Percentiles rank a stretch among this genome's conserved stretches.
phyloP scores from a whole-genome alignment of 2,797 vertebrate species.

The Denticeps clupeoides region DNA sequence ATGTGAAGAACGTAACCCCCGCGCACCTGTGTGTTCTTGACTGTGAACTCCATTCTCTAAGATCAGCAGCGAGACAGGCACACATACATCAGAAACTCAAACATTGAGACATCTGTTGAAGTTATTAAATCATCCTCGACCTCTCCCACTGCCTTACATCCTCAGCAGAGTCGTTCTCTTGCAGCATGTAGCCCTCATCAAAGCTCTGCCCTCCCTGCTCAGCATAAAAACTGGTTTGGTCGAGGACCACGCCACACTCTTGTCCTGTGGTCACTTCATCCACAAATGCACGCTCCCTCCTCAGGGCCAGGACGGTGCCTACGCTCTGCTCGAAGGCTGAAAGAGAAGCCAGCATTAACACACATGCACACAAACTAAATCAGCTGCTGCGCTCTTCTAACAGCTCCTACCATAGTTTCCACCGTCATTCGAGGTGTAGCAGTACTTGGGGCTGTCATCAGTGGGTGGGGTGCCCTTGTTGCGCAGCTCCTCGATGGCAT shows the following conservation, averaged over 20 bases:
- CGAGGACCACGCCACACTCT: conserved; percentile 87
- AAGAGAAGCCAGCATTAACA: background rate
- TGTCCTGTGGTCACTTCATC: conserved; percentile 80
- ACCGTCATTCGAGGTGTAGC: conserved; percentile 56
- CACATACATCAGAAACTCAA: background rate
- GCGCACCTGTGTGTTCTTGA: conserved; percentile 88
- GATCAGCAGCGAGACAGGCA: conserved; percentile 1
- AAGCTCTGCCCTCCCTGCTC: conserved; percentile 96
- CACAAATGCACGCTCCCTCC: conserved; percentile 79
- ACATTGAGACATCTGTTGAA: background rate
- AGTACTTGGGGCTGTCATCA: conserved; percentile 79
- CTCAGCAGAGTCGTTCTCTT: conserved; percentile 70
- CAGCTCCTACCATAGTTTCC: conserved; percentile 78
- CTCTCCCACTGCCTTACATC: conserved; percentile 65
- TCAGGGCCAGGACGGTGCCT: conserved; percentile 78
- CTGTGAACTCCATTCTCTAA: conserved; percentile 89
- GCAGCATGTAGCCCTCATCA: conserved; percentile 87
- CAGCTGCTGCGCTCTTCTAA: too few species aligned
- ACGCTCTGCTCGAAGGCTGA: conserved; percentile 59
- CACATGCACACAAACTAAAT: background rate
- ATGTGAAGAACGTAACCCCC: conserved; percentile 90
- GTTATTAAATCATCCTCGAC: too few species aligned
- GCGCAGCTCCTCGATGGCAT: conserved; percentile 89
- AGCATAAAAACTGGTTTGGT: conserved; percentile 87
- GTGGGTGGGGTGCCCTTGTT: conserved; percentile 65